Conservation (phyloP, 2,888 invertebrate genomes). For the Blera fallax region DNA sequence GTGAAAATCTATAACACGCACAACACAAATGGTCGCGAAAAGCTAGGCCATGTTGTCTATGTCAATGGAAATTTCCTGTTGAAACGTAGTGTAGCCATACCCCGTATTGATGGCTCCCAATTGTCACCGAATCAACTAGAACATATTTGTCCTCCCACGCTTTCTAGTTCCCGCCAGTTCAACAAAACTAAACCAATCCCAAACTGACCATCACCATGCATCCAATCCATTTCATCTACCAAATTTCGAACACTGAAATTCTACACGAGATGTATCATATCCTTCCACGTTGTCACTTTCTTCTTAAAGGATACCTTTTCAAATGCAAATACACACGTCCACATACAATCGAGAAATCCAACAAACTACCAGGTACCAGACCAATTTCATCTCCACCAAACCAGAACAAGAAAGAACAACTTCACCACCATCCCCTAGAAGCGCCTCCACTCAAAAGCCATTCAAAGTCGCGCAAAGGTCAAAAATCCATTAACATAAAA, state of each 20-base stretch:
- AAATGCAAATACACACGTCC: neutral
- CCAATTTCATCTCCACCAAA: neutral
- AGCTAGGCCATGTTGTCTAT: too few relatives aligned
- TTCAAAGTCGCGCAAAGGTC: slow-evolving; percentile 69
- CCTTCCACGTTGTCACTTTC: neutral
- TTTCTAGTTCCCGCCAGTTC: too few relatives aligned
- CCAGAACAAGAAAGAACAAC: neutral
- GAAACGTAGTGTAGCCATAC: too few relatives aligned
- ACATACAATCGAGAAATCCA: neutral
- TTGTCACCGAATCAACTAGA: too few relatives aligned
- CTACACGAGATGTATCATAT: neutral
- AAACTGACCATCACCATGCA: neutral
- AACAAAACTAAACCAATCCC: too few relatives aligned
- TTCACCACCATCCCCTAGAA: neutral
- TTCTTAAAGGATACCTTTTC: neutral
- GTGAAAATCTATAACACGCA: too few relatives aligned
- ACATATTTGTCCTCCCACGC: too few relatives aligned
- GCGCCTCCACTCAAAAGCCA: slow-evolving; percentile 24
- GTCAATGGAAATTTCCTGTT: too few relatives aligned
- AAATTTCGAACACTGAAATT: neutral
- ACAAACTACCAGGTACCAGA: neutral
- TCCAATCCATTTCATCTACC: neutral
- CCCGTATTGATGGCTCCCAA: too few relatives aligned
- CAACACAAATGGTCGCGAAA: too few relatives aligned
- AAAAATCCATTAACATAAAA: slow-evolving; percentile 71